Conservation (phyloP, 2,797 vertebrate genomes). For the Anas bernieri region DNA sequence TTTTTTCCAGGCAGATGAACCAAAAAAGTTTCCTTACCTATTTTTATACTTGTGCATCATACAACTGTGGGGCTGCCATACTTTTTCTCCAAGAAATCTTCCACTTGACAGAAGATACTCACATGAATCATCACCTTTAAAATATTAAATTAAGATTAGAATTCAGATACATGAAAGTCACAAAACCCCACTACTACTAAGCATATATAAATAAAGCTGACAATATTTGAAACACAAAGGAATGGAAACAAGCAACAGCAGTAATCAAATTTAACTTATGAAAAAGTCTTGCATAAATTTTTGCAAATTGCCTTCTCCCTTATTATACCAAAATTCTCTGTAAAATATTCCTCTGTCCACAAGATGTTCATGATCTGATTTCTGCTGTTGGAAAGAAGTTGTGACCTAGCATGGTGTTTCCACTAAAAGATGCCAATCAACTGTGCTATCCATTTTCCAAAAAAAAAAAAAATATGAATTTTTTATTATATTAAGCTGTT, state of each 20-base stretch:
- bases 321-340: not conserved
- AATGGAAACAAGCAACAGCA: not conserved
- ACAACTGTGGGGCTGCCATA: slow-evolving; percentile 98
- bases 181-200: not conserved
- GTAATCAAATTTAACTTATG: not conserved
- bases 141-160: not conserved
- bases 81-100: slow-evolving; percentile 93
- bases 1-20: not conserved
- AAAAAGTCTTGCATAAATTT: not conserved
- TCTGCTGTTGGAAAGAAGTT: not conserved
- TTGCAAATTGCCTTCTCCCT: not conserved
- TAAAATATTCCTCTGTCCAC: not conserved
- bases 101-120: slow-evolving; percentile 95
- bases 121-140: slow-evolving; percentile 91
- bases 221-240: not conserved
- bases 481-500: too few relatives aligned
- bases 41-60: slow-evolving; percentile 99
- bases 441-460: not conserved
- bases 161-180: not conserved
- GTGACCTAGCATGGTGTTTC: not conserved
- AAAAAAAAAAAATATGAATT: not conserved
- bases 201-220: slow-evolving; percentile 1
- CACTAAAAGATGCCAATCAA: not conserved
- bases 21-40: slow-evolving; percentile 80
- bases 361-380: not conserved